Evolutionary conservation across 2,113 vertebrate species (phyloP).

Genomic region (Pterocles burchelli): DNA sequence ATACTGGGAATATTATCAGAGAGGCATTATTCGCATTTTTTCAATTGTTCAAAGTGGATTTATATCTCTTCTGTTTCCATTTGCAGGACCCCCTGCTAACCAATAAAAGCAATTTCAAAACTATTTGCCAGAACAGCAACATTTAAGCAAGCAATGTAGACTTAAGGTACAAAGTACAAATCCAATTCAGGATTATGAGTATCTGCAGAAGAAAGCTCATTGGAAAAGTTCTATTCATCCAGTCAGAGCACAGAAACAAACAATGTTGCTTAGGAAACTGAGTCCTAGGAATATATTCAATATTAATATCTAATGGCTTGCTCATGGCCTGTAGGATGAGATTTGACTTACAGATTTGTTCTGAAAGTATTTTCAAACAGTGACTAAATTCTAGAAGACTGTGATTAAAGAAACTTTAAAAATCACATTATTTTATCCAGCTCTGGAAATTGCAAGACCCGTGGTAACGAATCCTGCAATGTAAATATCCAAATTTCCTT

Average conservation of each 20-base stretch:
- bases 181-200: not conserved
- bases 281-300: not conserved
- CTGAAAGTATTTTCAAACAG: not conserved
- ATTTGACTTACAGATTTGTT: not conserved
- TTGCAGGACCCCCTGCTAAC: not conserved
- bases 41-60: not conserved
- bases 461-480: not conserved
- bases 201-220: not conserved
- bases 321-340: not conserved
- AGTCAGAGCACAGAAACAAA: not conserved
- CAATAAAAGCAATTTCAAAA: not conserved
- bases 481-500: not conserved
- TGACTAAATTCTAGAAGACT: not conserved
- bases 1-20: not conserved
- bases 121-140: not conserved
- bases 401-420: not conserved
- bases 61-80: not conserved
- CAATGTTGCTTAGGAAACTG: not conserved
- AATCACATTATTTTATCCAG: not conserved
- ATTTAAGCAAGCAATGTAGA: not conserved
- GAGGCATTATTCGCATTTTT: not conserved
- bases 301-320: not conserved
- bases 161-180: not conserved
- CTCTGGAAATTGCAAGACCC: not conserved
- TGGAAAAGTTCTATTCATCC: not conserved